Evolutionary conservation across 2,797 vertebrate species (phyloP).

Genomic region (Alca torda): DNA sequence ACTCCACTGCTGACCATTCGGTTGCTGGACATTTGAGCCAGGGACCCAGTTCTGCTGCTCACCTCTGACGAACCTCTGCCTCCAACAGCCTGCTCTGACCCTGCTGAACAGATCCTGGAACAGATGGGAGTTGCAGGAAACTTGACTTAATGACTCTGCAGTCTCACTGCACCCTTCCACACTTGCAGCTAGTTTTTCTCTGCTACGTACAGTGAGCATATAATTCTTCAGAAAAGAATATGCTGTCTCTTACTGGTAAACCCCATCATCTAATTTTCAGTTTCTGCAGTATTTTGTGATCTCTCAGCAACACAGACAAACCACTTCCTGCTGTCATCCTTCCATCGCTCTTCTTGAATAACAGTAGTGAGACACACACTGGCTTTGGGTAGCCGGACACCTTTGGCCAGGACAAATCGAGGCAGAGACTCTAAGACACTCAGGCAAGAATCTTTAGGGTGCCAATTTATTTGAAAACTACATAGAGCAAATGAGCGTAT

Average conservation of each 20-base stretch:
- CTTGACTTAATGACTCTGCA: neutral
- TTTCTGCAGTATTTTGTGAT: neutral
- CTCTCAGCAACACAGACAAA: neutral
- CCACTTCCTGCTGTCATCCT: neutral
- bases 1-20: neutral
- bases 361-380: neutral
- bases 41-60: neutral
- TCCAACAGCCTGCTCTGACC: neutral
- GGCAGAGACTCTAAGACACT: neutral
- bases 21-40: neutral
- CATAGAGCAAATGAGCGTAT: neutral
- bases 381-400: neutral
- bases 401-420: neutral
- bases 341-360: neutral
- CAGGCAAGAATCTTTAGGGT: neutral
- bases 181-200: neutral
- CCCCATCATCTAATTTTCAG: neutral
- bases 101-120: neutral
- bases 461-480: neutral
- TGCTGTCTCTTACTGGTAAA: neutral
- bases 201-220: neutral
- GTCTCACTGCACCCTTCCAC: neutral
- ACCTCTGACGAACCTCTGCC: neutral
- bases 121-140: neutral
- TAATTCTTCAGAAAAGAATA: neutral